Evolutionary conservation across 2,113 vertebrate genomes (phyloP), one percentile per base, ranked within the genome.

Genomic region (Plestiodon gilberti): DNA sequence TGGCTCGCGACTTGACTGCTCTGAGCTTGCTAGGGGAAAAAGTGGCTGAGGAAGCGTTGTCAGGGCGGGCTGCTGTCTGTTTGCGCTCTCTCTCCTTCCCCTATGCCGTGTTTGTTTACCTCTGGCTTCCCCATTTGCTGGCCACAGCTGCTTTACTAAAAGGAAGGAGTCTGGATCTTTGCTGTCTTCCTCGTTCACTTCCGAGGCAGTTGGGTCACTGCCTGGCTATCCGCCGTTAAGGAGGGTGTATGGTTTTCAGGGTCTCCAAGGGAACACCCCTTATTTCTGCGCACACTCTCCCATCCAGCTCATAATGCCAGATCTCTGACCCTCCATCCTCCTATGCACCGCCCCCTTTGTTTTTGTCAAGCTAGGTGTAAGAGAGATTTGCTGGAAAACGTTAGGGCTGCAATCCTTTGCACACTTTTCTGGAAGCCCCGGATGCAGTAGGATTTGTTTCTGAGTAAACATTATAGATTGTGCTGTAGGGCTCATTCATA

Each of bases 11-110:
- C 2, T 33, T 48, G 23, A 40, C 33, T 28, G 43, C 55, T 57
- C 15, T 70, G 80, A 71, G n/a, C 33, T 73, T 22, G 69, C 33
- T 74, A 7, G 33, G 1, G 67, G 70, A 22, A 22, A 20, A 73
- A 43, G 22, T 48, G 38, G 18, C 4, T 30, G 22, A 83, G 73
- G 38, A 38, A 2, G 6, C 14, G 28, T 48, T 70, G 20, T 25
- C 28, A 18, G 55, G 35, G 23, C 30, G n/a, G 23, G 5, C 11
- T 40, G 35, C 25, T 8, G 40, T 80, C 48, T 9, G 25, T 15
- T n/a, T 71, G 88, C 80, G 78, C 52, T 30, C 38, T 52, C 22
- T 43, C 71, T 85, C 86, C 78, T 86, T 89, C 70, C 52, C n/a
- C 65, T 64, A 5, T 25, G 85, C 78, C 20, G 64, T 40, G 48